Conservation (phyloP, 2,113 vertebrate species). For the Pygoscelis antarcticus region DNA sequence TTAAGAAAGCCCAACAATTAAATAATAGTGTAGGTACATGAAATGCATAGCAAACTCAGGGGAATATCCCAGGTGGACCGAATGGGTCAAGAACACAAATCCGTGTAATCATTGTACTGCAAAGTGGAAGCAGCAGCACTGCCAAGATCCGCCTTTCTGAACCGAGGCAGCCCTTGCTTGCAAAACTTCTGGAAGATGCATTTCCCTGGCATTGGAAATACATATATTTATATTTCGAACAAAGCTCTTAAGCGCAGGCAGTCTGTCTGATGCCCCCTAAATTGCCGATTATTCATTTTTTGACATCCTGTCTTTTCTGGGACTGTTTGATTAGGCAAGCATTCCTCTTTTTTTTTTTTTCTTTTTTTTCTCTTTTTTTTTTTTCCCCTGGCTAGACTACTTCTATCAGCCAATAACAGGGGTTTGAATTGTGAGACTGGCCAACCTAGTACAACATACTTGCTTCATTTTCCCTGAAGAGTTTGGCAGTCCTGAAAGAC, state of each 20-base stretch:
- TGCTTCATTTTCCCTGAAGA: constrained; percentile 41
- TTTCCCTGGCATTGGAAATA: constrained; percentile 19
- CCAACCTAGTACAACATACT: constrained; percentile 3
- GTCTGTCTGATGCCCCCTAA: background rate
- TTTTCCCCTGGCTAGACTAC: background rate
- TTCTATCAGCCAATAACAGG: background rate
- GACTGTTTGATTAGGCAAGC: constrained; percentile 8
- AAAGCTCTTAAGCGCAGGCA: background rate
- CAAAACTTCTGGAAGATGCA: constrained; percentile 17
- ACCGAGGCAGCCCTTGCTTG: background rate
- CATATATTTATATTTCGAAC: background rate
- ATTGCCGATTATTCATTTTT: constrained; percentile 22
- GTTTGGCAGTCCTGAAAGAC: constrained; percentile 62
- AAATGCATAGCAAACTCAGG: background rate
- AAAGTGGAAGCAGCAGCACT: background rate
- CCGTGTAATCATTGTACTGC: background rate
- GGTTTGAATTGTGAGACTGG: constrained; percentile 29
- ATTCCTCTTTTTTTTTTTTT: background rate
- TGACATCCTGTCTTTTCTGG: background rate
- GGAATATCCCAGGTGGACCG: background rate
- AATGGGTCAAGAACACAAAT: background rate
- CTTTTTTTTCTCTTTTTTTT: background rate
- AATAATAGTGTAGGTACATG: background rate
- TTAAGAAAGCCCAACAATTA: background rate
- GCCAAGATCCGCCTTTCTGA: constrained; percentile 28